Evolutionary conservation across 2,113 vertebrate species (phyloP), one percentile per base, ranked within the genome.

Genomic region (Elgaria multicarinata): DNA sequence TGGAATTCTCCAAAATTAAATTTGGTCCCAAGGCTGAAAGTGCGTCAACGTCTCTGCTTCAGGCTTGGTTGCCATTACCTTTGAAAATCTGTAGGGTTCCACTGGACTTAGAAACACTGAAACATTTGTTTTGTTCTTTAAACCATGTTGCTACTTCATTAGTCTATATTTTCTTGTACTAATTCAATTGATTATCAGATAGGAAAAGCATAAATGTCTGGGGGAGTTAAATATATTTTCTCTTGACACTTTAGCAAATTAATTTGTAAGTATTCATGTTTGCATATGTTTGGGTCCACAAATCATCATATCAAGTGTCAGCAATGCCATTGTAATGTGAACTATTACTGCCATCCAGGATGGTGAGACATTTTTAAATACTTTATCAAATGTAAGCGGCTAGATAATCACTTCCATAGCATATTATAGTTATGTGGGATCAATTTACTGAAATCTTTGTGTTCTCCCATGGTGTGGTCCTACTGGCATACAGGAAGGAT

Each of bases 181-280:
- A 76, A 83, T 89, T 89, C 90, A 31, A 79, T 93, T n/a, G n/a
- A n/a, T n/a, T 92, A 18, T 91, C 81, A 79, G 95, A 79, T 16
- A 94, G 69, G 76, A 77, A 88, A 93, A 58, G 87, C 0, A 1
- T 33, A 67, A 7, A 78, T 14, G 18, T 93, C 46, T 53, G 86
- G 44, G n/a, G 91, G 50, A 88, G 10, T 72, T 87, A 93, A 93
- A 82, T 91, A 83, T 6, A 5, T 10, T 46, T 46, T 91, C 39
- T 66, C 90, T 86, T 93, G 90, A 93, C 81, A 96, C 78, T 92
- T 91, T 83, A 95, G 62, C 93, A 92, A 88, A 93, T 94, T 90
- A 93, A 90, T 93, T 91, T 94, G 55, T 6, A 93, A 91, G 62
- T 87, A 83, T 90, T 94, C 87, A 75, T 91, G 91, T 95, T 93